These are phyloP conservation scores for Hippocampus abdominalis DNA, from an alignment of 2,113 vertebrate genomes.

Conservation along the genomic window DNA sequence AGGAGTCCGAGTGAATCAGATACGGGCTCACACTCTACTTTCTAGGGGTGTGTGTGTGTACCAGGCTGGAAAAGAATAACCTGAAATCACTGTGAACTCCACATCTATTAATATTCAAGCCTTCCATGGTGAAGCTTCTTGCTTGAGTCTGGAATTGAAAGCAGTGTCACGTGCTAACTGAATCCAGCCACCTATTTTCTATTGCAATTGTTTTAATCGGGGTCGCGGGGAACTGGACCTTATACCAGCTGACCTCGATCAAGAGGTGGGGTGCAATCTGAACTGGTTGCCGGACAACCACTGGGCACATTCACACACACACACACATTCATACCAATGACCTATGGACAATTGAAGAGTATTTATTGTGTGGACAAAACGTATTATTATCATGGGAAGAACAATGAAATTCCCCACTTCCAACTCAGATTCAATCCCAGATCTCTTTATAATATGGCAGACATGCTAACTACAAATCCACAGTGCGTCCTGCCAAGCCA, in stretches of 20 bases:
- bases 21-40: not conserved
- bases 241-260: too few relatives aligned
- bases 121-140: constrained; percentile 6
- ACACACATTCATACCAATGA: not conserved
- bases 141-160: not conserved
- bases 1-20: too few relatives aligned
- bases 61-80: constrained; percentile 5
- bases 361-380: not conserved
- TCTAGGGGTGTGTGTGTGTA: not conserved
- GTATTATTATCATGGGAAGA: too few relatives aligned
- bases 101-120: not conserved
- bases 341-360: not conserved
- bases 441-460: not conserved
- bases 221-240: too few relatives aligned
- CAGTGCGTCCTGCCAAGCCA: not conserved
- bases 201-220: too few relatives aligned
- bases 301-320: not conserved
- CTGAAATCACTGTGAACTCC: not conserved
- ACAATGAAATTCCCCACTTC: not conserved
- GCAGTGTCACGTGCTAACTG: not conserved
- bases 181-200: not conserved
- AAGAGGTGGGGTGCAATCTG: too few relatives aligned
- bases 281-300: not conserved
- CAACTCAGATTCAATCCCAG: too few relatives aligned
- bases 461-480: not conserved